Evolutionary conservation across 2,888 invertebrate species (phyloP).

Genomic region (Melinaea marsaeus): DNA sequence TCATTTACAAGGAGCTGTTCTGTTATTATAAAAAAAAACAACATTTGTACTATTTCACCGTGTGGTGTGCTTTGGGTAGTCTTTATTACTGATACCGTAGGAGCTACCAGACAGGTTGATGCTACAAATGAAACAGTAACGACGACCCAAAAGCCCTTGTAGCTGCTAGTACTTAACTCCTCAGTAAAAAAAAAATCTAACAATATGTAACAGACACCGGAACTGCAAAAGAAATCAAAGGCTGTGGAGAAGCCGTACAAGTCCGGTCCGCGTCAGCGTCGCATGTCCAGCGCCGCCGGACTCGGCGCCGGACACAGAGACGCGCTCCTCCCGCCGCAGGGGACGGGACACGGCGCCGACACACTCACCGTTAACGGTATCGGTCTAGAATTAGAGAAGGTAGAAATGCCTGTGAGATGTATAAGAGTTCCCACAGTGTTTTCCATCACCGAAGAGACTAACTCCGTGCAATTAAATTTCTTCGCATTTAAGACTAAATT

Average conservation of each 20-base stretch:
- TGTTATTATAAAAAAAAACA: no score
- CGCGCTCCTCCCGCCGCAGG: neutral
- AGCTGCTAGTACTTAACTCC: neutral
- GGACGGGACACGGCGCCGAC: neutral
- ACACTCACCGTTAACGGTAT: neutral
- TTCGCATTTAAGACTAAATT: no score
- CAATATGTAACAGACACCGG: constrained; percentile 39
- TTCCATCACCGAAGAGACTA: constrained; percentile 44
- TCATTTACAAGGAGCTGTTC: no score
- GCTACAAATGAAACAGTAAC: no score
- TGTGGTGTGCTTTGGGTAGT: no score
- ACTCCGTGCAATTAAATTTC: no score
- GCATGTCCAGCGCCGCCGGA: constrained; percentile 54
- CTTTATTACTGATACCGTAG: no score
- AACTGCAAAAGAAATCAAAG: constrained; percentile 53
- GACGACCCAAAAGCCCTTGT: no score
- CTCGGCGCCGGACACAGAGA: constrained; percentile 33
- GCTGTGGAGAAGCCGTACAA: constrained; percentile 51
- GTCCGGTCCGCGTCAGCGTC: constrained; percentile 54
- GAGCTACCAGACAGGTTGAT: no score
- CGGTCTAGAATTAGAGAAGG: no score
- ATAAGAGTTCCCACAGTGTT: neutral
- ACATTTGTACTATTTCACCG: no score
- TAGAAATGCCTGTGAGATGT: no score
- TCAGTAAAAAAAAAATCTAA: neutral